Evolutionary conservation across 1,140 invertebrate species (phyloP), one percentile per base, ranked within the genome.

Genomic region (Branchinecta lindahli): DNA sequence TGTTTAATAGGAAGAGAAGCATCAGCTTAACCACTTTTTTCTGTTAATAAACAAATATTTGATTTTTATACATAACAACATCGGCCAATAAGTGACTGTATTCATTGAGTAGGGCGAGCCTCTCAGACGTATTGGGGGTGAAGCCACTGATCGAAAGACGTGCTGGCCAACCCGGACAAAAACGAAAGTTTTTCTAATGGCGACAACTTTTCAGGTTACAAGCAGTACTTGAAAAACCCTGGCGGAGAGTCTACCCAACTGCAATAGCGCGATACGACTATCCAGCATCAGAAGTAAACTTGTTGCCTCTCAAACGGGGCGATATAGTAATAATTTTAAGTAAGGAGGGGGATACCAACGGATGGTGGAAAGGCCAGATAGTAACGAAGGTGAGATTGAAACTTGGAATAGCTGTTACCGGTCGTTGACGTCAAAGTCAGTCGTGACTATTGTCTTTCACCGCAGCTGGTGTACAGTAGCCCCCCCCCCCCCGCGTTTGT

Each of bases 341-440:
- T 72, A 89, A 89, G 76, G 86, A 87, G 75, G 88, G 88, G 20
- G 87, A 87, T 75, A 84, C 86, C 73, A 87, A 86, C 76, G 88
- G 88, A 69, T 91, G 88, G 88, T 90, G 88, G 88, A 89, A 89
- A 73, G 88, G 88, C 46, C 84, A 85, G 75, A 83, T 86, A 67
- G 83, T 83, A 66, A 83, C 87, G 74, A 82, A 81, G 78, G 84
- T 84, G 76, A 75, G 46, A 44, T 65, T 66, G 46, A 12, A 69
- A 67, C 46, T 44, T 66, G 66, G 68, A 6, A 12, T 61, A 61
- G 6, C 18, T 61, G 18, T 61, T 3, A 15, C 18, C 6, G 52
- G 52, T 61, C 52, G 52, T 20, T 61, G 18, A 20, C 52, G 12
- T 61, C 18, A 20, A 15, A 61, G 18, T 3, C 2, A 20, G 6